Base-by-base conservation (phyloP, 2,888 invertebrate genomes). In the Dexiosoma caninum region DNA sequence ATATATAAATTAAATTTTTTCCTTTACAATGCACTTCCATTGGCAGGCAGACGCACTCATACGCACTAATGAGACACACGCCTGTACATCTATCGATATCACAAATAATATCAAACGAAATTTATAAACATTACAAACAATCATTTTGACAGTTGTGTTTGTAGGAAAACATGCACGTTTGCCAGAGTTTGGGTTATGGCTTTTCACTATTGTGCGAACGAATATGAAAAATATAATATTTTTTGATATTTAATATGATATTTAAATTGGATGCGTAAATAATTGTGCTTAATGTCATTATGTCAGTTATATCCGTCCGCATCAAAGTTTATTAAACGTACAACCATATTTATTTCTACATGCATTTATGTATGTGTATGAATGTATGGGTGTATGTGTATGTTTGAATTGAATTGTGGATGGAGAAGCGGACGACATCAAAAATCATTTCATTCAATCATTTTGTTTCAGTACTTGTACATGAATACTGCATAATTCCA, bases 251-350 rank as follows among this genome's bases (percentile, higher is more conserved):
- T 75, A 67, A 75, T 59, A 69, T 84, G 82, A 83, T 84, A 86
- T 86, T 84, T 83, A 85, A 86, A 86, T 86, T 77, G 84, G 85
- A 85, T 86, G 85, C 84, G 84, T 85, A 86, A 86, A 85, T 86
- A 86, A 86, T 86, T 86, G 85, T 84, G 83, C 83, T 85, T 86
- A 84, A 85, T 85, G 84, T 85, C 84, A 85, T 86, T 85, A 85
- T 85, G 84, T 76, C 84, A 84, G 82, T 84, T 81, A 81, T 84
- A 82, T 83, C 53, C 82, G 67, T 83, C 53, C 82, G 67, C 76
- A 69, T 72, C 67, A 81, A 72, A 62, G 67, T 67, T 76, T 60
- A 79, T 60, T 74, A 46, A 32, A 55, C 30, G 57, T 55, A 66
- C 42, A 49, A 14, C 6, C 49, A 35, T 32, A 64, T 40, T 42